Conservation (phyloP, 92 coral and sea anemone genomes). For the Porites evermanni region DNA sequence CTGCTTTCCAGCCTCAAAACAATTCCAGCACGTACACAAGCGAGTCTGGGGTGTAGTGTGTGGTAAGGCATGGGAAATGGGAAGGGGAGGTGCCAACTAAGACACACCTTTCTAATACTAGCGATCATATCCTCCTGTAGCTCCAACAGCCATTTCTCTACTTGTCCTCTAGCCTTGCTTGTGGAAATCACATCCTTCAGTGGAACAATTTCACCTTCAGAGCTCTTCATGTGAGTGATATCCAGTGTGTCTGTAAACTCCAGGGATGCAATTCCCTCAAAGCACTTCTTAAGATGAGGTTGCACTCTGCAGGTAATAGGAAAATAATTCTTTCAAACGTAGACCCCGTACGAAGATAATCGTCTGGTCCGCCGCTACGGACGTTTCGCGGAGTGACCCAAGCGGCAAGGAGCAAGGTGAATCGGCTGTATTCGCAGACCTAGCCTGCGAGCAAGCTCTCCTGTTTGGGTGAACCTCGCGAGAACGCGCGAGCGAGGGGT, state of each 20-base stretch:
- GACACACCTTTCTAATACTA: constrained; percentile 89
- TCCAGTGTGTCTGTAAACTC: constrained; percentile 93
- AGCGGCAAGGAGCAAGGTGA: no score
- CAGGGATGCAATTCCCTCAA: constrained; percentile 95
- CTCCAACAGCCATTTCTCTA: constrained; percentile 97
- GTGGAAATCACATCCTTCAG: constrained; percentile 92
- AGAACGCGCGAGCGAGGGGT: no score
- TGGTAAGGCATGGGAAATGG: no score
- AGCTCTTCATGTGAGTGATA: constrained; percentile 93
- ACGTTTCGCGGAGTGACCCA: no score
- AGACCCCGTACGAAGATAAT: background rate
- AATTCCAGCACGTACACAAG: no score
- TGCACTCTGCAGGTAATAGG: constrained; percentile 74
- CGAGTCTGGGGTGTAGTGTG: no score
- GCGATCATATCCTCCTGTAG: constrained; percentile 96
- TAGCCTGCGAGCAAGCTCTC: no score
- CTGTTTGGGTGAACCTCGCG: no score
- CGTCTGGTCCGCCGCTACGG: no score
- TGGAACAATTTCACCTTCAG: constrained; percentile 94
- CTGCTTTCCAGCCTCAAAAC: no score
- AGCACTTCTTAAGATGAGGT: constrained; percentile 98
- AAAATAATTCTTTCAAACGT: background rate
- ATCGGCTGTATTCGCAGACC: no score
- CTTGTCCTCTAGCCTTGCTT: constrained; percentile 97
- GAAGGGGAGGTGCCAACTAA: background rate